Conservation (phyloP, 1,140 invertebrate genomes). For the Anastatus disparis region DNA sequence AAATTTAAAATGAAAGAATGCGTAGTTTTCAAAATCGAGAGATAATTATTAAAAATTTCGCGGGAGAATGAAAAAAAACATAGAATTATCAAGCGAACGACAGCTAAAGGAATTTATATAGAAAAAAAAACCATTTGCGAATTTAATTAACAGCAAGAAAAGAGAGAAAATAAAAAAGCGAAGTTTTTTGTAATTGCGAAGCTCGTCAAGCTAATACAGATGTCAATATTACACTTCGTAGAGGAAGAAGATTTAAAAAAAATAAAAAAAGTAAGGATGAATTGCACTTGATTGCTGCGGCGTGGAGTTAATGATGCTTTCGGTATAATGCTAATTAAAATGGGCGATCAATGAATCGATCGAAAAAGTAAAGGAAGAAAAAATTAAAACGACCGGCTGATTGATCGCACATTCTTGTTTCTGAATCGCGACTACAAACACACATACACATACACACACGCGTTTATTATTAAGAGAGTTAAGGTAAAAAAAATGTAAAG, state of each 20-base stretch:
- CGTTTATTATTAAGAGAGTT: conserved; percentile 31
- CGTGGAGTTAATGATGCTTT: conserved; percentile 41
- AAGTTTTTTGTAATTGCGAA: conserved; percentile 37
- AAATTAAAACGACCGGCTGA: conserved; percentile 12
- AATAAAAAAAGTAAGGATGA: conserved; percentile 7
- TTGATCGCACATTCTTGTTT: conserved; percentile 37
- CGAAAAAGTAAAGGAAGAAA: not conserved
- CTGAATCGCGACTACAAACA: conserved; percentile 40
- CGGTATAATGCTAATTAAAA: conserved; percentile 28
- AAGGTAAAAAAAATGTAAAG: conserved; percentile 28
- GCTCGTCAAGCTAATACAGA: conserved; percentile 41
- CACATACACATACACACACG: too few species aligned
- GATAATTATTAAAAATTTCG: not conserved
- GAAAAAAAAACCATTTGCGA: too few species aligned
- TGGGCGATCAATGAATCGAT: conserved; percentile 35
- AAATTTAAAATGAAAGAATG: not conserved
- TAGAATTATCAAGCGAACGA: not conserved
- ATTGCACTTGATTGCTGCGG: conserved; percentile 32
- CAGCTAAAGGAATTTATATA: not conserved
- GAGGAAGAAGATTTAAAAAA: conserved; percentile 1
- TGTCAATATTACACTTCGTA: conserved; percentile 43
- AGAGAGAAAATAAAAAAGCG: not conserved
- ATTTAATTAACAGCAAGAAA: too few species aligned
- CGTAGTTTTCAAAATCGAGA: not conserved
- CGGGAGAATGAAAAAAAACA: not conserved